Evolutionary conservation across 2,113 vertebrate species (phyloP).

Genomic region (Mohoua ochrocephala): DNA sequence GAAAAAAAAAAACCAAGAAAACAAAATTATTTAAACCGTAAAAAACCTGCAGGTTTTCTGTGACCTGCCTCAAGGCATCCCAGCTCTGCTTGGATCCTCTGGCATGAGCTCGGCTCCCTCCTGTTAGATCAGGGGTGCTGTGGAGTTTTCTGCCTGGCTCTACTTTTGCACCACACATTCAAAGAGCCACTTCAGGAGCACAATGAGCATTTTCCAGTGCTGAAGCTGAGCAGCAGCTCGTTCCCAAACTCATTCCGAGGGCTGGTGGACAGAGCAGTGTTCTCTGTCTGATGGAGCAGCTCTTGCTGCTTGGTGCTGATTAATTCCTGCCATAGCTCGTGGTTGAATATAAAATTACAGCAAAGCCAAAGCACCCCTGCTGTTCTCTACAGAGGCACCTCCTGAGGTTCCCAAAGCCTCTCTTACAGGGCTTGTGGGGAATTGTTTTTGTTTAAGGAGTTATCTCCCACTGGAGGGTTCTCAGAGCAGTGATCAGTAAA

Average conservation of each 20-base stretch:
- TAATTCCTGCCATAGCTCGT: background rate
- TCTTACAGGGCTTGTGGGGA: background rate
- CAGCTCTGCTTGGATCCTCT: background rate
- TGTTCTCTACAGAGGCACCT: background rate
- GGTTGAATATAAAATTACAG: background rate
- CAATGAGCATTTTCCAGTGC: background rate
- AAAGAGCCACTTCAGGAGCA: background rate
- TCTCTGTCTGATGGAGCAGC: background rate
- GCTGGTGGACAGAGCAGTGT: background rate
- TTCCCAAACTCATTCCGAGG: background rate
- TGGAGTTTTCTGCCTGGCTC: background rate
- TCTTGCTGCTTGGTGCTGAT: background rate
- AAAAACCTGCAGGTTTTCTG: background rate
- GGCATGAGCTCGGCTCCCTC: background rate
- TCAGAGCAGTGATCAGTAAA: background rate
- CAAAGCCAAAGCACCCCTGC: background rate
- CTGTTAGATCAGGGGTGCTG: fast-evolving
- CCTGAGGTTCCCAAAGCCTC: background rate
- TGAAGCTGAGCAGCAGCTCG: background rate
- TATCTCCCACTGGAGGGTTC: background rate
- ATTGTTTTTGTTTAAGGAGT: background rate
- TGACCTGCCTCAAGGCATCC: background rate
- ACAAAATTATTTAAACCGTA: background rate
- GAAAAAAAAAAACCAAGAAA: background rate
- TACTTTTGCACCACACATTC: background rate